These are phyloP conservation scores for Anoplophora glabripennis DNA, from an alignment of 1,140 invertebrate species.

Conservation along the genomic window DNA sequence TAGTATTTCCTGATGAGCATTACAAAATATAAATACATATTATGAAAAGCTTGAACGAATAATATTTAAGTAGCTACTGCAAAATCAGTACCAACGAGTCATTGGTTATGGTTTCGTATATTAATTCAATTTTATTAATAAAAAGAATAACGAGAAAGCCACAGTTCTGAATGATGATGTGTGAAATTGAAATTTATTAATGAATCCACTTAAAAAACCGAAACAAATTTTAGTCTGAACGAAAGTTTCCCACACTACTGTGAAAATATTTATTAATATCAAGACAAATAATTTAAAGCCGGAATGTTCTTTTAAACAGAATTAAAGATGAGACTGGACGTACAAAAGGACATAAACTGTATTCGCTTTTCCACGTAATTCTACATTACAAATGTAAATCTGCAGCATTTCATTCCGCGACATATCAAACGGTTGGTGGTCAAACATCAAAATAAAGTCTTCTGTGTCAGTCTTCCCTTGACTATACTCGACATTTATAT, in stretches of 20 bases:
- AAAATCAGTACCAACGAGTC: too few relatives aligned
- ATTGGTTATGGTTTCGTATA: too few relatives aligned
- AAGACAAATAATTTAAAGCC: not conserved
- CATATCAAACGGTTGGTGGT: slow-evolving; percentile 29
- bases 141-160: too few relatives aligned
- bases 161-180: too few relatives aligned
- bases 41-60: too few relatives aligned
- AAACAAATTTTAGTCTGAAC: too few relatives aligned
- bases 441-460: slow-evolving; percentile 39
- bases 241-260: not conserved
- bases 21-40: too few relatives aligned
- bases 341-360: slow-evolving; percentile 26
- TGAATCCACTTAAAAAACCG: too few relatives aligned
- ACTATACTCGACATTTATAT: slow-evolving; percentile 21
- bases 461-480: slow-evolving; percentile 24
- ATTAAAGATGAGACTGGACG: slow-evolving; percentile 17
- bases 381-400: slow-evolving; percentile 16
- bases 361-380: slow-evolving; percentile 15
- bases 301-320: not conserved
- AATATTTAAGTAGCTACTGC: too few relatives aligned
- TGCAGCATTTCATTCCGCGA: slow-evolving; percentile 11
- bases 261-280: not conserved
- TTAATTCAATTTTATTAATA: too few relatives aligned
- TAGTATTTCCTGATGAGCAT: too few relatives aligned
- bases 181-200: too few relatives aligned